Evolutionary conservation across 2,113 vertebrate genomes (phyloP).

Genomic region (Crotalus helleri): DNA sequence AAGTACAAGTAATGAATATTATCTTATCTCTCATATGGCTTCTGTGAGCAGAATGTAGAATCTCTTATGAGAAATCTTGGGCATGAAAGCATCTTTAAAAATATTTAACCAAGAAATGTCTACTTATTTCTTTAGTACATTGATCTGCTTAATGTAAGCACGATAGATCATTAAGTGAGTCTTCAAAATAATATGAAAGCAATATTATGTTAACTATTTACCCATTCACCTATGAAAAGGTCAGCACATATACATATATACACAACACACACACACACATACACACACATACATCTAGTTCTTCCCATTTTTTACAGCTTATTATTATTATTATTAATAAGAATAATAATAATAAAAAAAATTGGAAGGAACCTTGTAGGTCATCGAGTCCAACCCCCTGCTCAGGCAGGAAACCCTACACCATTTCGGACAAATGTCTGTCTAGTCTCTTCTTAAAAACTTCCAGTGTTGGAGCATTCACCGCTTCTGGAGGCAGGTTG

Average conservation of each 20-base stretch:
- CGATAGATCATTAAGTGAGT: not conserved
- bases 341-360: too few species aligned
- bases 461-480: too few species aligned
- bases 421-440: too few species aligned
- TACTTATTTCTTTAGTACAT: not conserved
- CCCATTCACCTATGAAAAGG: not conserved
- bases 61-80: not conserved
- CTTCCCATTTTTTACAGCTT: not conserved
- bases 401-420: too few species aligned
- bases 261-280: not conserved
- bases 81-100: not conserved
- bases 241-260: not conserved
- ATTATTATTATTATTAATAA: too few species aligned
- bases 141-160: not conserved
- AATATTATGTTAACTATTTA: not conserved
- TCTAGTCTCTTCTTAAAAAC: too few species aligned
- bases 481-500: too few species aligned
- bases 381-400: too few species aligned
- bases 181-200: not conserved
- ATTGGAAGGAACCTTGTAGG: too few species aligned
- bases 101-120: not conserved
- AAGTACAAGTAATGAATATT: not conserved
- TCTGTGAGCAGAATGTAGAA: not conserved
- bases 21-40: not conserved
- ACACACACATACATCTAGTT: not conserved